Conservation (phyloP, 2,888 invertebrate species). For the Torymus tubicola region DNA sequence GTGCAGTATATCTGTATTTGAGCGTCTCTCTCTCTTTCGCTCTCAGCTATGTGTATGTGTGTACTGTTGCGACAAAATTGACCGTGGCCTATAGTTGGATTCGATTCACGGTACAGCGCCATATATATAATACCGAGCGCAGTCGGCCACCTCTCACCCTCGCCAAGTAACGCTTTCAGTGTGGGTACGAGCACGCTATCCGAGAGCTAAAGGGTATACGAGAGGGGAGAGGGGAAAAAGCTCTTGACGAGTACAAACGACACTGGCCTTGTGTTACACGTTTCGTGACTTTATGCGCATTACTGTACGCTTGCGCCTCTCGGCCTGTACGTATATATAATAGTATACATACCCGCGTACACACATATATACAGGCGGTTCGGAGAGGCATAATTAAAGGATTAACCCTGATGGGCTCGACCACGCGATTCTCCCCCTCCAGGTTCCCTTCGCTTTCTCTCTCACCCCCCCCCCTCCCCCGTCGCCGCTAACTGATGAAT, state of each 20-base stretch:
- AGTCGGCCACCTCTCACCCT: too few relatives aligned
- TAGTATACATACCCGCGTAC: neutral
- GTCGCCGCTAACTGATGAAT: neutral
- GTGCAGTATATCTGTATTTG: too few relatives aligned
- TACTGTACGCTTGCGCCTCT: neutral
- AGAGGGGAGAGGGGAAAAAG: too few relatives aligned
- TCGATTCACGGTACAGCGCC: conserved; percentile 22
- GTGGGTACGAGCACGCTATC: too few relatives aligned
- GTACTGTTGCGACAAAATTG: conserved; percentile 16
- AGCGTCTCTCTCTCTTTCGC: too few relatives aligned
- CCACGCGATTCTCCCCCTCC: conserved; percentile 8
- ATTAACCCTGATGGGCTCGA: conserved; percentile 24
- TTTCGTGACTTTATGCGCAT: conserved; percentile 23
- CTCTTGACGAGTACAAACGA: conserved; percentile 38
- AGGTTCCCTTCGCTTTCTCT: neutral
- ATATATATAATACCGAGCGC: too few relatives aligned
- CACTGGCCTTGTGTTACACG: conserved; percentile 20
- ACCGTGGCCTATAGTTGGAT: conserved; percentile 27
- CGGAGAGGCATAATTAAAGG: conserved; percentile 31
- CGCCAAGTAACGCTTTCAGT: too few relatives aligned
- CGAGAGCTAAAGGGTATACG: neutral
- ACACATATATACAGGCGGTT: neutral
- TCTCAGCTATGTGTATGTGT: too few relatives aligned
- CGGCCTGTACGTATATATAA: too few relatives aligned
- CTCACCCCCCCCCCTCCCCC: too few relatives aligned